phyloP scores from a whole-genome alignment of 2,797 vertebrate species.

The Tenualosa thibaudeaui region DNA sequence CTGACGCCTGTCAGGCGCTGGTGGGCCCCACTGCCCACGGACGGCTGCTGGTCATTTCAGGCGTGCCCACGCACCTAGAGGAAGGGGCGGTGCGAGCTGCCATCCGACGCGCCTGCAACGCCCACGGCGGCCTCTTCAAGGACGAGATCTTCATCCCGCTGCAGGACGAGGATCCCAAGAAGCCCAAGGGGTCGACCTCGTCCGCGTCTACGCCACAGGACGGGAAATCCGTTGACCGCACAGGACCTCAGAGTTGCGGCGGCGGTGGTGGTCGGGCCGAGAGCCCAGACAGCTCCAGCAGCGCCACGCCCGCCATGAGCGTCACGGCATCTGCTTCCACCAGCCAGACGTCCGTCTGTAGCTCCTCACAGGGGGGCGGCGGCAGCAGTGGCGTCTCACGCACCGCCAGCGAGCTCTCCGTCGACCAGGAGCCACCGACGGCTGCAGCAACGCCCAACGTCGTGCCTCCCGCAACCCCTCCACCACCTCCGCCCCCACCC shows the following conservation, averaged over 20 bases:
- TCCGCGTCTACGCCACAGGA: slow-evolving; percentile 65
- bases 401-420: slow-evolving; percentile 86
- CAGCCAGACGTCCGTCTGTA: slow-evolving; percentile 94
- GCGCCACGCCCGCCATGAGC: slow-evolving; percentile 87
- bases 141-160: slow-evolving; percentile 96
- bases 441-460: slow-evolving; percentile 53
- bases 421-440: slow-evolving; percentile 78
- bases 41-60: slow-evolving; percentile 93
- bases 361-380: slow-evolving; percentile 84
- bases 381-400: slow-evolving; percentile 70
- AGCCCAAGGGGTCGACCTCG: background rate
- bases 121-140: slow-evolving; percentile 93
- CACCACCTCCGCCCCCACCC: slow-evolving; percentile 62
- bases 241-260: slow-evolving; percentile 66
- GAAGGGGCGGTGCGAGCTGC: slow-evolving; percentile 87
- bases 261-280: slow-evolving; percentile 65
- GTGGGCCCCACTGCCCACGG: slow-evolving; percentile 92
- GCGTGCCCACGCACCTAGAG: slow-evolving; percentile 95
- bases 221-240: slow-evolving; percentile 68
- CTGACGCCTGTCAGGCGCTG: slow-evolving; percentile 92
- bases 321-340: slow-evolving; percentile 90
- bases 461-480: slow-evolving; percentile 64
- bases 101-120: slow-evolving; percentile 93
- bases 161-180: slow-evolving; percentile 81
- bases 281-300: slow-evolving; percentile 92